A percentile compares a stretch with the other conserved stretches of the same genome.
Conservation (phyloP, 1,140 invertebrate species). For the Dreissena polymorpha region DNA sequence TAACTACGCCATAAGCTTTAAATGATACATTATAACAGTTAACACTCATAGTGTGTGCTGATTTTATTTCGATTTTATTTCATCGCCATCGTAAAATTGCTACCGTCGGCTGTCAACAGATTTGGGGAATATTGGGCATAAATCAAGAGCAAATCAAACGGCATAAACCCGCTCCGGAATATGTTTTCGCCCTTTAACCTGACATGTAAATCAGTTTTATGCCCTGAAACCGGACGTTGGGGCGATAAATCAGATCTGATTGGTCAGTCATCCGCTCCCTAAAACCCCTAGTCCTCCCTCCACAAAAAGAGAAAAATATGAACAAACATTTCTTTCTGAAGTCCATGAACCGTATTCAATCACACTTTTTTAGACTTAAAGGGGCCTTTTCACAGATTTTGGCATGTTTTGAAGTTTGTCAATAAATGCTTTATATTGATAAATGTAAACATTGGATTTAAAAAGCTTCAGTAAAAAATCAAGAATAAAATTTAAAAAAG, state of each 20-base stretch:
- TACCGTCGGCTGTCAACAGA: neutral
- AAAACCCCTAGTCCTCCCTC: no score
- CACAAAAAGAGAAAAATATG: no score
- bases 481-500: no score
- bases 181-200: neutral
- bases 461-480: no score
- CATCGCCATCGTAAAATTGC: constrained; percentile 25
- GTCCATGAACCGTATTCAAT: no score
- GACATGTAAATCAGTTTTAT: constrained; percentile 42
- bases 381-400: no score
- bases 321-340: no score
- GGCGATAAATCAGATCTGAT: constrained; percentile 39
- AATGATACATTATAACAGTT: neutral
- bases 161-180: neutral
- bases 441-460: no score
- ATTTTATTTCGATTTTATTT: constrained; percentile 51
- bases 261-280: neutral
- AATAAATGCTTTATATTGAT: no score
- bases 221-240: constrained; percentile 16
- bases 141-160: constrained; percentile 14
- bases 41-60: constrained; percentile 25
- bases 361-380: no score
- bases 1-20: no score
- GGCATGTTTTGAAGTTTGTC: no score
- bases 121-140: neutral